Base-by-base conservation (phyloP, 2,113 vertebrate genomes). In the Bettongia penicillata region DNA sequence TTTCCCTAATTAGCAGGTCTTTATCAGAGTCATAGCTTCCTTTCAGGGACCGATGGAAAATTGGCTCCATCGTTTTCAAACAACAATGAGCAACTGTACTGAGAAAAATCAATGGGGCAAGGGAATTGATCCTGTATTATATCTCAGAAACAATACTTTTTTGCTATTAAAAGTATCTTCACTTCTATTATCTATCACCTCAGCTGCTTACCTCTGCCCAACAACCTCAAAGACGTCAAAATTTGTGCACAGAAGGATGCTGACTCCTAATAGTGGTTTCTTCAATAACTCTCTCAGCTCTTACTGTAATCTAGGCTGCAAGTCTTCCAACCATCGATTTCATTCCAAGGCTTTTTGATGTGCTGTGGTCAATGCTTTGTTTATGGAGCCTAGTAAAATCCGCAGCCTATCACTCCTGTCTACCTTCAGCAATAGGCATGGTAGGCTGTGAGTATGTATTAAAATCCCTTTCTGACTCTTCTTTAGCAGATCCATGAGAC, bases 81-180 rank as follows among this genome's bases (percentile, higher is more conserved):
- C 94, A 94, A 98, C 96, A 98, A 98, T 7, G 95, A 48, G 53
- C 51, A 96, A 95, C 22, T 97, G 95, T 94, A 92, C 91, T 84
- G 93, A 94, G 3, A 19, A 84, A 51, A 91, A 57, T 7, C 37
- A 55, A 47, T 0, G 95, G 97, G 93, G n/a, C 3, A 57, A 92
- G 94, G 92, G 57, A 94, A 77, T n/a, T 2, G 43, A n/a, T 89
- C n/a, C 94, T 43, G 90, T 50, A 94, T 51, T 49, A 48, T 68
- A 93, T 77, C 92, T 97, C 24, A 0, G 89, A 93, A 89, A 43
- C 0, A 31, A 55, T 8, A 89, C 89, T 94, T 95, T 89, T 51
- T 94, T 49, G 90, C 77, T 61, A 55, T 24, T 22, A 28, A 92
- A 91, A 57, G 0, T 49, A 26, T 22, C 48, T 96, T 55, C 49